Evolutionary conservation across 1,140 invertebrate species (phyloP).

Genomic region (Batillaria attramentaria): DNA sequence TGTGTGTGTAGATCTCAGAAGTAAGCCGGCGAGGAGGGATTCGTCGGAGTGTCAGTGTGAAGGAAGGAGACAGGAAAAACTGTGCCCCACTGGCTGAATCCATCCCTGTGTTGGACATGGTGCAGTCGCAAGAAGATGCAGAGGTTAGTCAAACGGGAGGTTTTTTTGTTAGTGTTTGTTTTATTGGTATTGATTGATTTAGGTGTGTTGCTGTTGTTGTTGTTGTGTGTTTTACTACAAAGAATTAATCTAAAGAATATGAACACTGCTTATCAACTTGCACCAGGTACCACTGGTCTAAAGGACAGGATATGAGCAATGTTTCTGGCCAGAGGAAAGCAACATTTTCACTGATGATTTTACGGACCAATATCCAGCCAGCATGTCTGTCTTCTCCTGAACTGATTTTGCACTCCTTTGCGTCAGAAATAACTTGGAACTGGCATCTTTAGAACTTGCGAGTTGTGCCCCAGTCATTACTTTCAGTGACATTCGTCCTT

Average conservation of each 20-base stretch:
- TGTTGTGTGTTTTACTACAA: neutral
- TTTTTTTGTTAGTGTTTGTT: neutral
- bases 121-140: slow-evolving; percentile 17
- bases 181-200: too few relatives aligned
- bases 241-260: too few relatives aligned
- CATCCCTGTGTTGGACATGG: neutral
- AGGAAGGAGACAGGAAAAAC: slow-evolving; percentile 22
- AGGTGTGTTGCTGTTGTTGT: neutral
- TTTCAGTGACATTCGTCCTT: too few relatives aligned
- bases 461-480: too few relatives aligned
- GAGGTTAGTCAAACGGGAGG: neutral
- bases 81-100: slow-evolving; percentile 1
- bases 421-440: too few relatives aligned
- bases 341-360: too few relatives aligned
- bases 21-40: slow-evolving; percentile 42
- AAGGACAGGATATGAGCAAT: too few relatives aligned
- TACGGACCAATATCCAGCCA: neutral
- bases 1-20: slow-evolving; percentile 47
- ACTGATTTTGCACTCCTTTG: too few relatives aligned
- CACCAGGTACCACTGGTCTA: too few relatives aligned
- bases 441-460: too few relatives aligned
- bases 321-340: too few relatives aligned
- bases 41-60: slow-evolving; percentile 37
- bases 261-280: too few relatives aligned
- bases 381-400: neutral